Conservation (phyloP, 2,113 vertebrate genomes). For the Tychaedon coryphoeus region DNA sequence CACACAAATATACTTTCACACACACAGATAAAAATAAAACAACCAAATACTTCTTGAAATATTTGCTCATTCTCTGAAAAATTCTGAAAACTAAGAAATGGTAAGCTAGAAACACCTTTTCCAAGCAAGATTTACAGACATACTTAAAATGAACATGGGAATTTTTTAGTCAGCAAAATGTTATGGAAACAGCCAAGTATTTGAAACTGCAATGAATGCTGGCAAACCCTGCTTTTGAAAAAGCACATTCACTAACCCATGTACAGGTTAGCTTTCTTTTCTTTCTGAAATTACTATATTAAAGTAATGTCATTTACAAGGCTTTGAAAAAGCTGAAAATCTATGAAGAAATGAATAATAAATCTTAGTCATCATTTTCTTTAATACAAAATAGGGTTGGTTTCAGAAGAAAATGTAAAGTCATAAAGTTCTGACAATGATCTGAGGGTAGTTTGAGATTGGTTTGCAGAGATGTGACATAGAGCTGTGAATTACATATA, state of each 20-base stretch:
- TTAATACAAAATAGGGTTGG: neutral
- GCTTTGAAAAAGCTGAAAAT: neutral
- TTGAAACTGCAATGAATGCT: neutral
- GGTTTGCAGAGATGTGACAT: neutral
- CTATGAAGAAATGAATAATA: neutral
- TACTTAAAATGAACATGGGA: neutral
- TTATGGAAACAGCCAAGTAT: rapidly evolving
- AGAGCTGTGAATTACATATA: neutral
- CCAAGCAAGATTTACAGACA: neutral
- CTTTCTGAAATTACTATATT: neutral
- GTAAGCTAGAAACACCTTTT: neutral
- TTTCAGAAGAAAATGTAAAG: neutral
- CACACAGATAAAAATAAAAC: neutral
- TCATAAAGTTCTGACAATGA: neutral
- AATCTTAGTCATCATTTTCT: neutral
- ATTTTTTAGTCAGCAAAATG: neutral
- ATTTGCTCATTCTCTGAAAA: neutral
- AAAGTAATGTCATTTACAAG: neutral
- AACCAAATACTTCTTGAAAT: neutral
- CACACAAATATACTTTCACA: neutral
- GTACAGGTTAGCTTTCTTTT: neutral
- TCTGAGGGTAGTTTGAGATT: neutral
- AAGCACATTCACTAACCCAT: neutral
- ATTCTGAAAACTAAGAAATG: neutral
- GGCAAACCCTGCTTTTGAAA: neutral